Evolutionary conservation across 2,888 invertebrate species (phyloP), one percentile per base, ranked within the genome.

Genomic region (Plebejus anna): DNA sequence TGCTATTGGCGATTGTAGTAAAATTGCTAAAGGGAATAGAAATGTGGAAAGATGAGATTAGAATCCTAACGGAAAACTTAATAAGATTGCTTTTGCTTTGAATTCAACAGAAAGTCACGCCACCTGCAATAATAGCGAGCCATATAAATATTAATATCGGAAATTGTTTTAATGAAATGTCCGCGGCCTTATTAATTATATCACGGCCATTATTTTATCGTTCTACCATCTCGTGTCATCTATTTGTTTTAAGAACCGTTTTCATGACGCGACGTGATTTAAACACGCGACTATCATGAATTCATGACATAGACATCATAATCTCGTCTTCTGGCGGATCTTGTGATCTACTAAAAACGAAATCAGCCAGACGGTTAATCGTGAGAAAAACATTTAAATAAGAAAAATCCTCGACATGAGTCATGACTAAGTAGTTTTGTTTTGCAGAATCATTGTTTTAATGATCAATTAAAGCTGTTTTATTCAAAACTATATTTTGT

Each of bases 101-200:
- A 61, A 61, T 9, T 9, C 3, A 61, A 61, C 4, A 61, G 7
- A 22, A 38, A 22, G 47, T 72, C 72, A 72, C 72, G 72, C 28
- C 72, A 72, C 72, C 72, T 72, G 47, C 38, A 47, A 47, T 72
- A 72, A 72, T 51, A 72, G 22, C 28, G 22, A 11, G 22, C 42
- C 38, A n/a, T 72, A 61, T 61, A 61, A 13, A 70, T 55, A 13
- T 36, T 36, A 32, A 4, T 16, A n/a, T 16, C 47, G 47, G 22
- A 47, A 47, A 47, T 47, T 13, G 72, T 28, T n/a, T 72, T 72
- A 42, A 72, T 47, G 1, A 7, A 51, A 47, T 72, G 11, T 72
- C 22, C 9, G 9, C 59, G n/a, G 55, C 4, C 55, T 16, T 55
- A 55, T 55, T 55, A 16, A 55, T 55, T 55, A 61, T 16, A n/a